Evolutionary conservation across 2,797 vertebrate genomes (phyloP).

Genomic region (Paguma larvata): DNA sequence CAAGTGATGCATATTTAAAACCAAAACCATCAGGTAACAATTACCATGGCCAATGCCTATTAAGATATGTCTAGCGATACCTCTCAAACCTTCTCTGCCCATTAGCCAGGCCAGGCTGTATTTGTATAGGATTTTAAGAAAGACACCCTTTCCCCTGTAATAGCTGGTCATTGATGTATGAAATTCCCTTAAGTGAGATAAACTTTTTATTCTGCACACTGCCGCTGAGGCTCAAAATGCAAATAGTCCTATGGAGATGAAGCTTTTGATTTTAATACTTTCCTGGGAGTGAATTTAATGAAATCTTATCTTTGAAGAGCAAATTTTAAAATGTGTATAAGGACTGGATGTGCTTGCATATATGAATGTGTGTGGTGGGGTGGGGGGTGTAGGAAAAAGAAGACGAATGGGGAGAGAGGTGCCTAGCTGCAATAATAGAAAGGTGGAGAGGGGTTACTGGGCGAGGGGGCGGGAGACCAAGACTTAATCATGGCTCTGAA

Average conservation of each 20-base stretch:
- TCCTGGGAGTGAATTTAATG: background rate
- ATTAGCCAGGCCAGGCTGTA: background rate
- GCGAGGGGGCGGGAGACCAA: background rate
- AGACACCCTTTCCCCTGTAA: conserved; percentile 6
- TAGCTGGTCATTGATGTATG: conserved; percentile 55
- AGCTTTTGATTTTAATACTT: conserved; percentile 56
- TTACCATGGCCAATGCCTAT: background rate
- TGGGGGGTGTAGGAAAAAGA: background rate
- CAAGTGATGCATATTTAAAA: conserved; percentile 49
- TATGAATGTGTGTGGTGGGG: background rate
- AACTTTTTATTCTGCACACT: conserved; percentile 58
- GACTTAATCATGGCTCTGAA: background rate
- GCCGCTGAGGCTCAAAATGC: conserved; percentile 4
- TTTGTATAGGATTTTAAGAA: conserved; percentile 6
- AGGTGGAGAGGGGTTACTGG: background rate
- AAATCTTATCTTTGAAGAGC: conserved; percentile 28
- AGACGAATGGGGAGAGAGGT: background rate
- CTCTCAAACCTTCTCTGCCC: background rate
- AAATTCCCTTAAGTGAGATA: conserved; percentile 65
- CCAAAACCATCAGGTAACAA: background rate
- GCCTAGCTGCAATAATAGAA: background rate
- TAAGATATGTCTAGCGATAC: background rate
- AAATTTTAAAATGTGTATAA: background rate
- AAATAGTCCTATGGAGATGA: conserved; percentile 28
- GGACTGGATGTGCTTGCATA: background rate